These are phyloP conservation scores for Hyposoter didymator DNA, from an alignment of 2,888 invertebrate species.

Conservation along the genomic window DNA sequence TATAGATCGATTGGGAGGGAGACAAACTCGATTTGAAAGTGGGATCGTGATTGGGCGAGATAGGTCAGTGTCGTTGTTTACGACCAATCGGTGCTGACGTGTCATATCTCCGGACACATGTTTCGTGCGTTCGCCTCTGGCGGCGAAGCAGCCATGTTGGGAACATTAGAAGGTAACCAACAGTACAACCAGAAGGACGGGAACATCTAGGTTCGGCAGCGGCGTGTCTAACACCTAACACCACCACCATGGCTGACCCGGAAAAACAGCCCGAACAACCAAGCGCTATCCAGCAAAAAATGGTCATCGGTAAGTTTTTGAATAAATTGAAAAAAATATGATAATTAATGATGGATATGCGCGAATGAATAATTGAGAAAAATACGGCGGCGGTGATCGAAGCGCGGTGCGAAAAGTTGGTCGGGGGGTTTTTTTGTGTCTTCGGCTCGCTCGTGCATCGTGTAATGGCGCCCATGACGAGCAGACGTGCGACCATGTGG, in stretches of 20 bases:
- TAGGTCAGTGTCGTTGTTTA: conserved; percentile 52
- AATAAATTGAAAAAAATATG: background rate
- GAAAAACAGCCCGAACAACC: conserved; percentile 92
- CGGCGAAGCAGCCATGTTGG: conserved; percentile 82
- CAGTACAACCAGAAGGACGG: conserved; percentile 85
- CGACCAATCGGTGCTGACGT: conserved; percentile 72
- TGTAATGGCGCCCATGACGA: conserved; percentile 79
- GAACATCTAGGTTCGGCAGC: conserved; percentile 85
- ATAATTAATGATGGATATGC: background rate
- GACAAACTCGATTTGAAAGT: conserved; percentile 53
- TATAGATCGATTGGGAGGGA: background rate
- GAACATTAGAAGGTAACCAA: conserved; percentile 85
- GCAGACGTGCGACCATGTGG: conserved; percentile 78
- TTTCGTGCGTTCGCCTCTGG: conserved; percentile 77
- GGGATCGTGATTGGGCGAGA: conserved; percentile 64
- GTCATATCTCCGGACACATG: conserved; percentile 71
- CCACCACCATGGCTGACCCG: conserved; percentile 98
- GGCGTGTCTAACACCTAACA: conserved; percentile 86
- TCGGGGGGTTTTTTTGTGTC: conserved; percentile 2
- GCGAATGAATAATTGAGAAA: background rate
- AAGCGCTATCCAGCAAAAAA: conserved; percentile 92
- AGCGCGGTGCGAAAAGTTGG: background rate
- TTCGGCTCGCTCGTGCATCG: conserved; percentile 40
- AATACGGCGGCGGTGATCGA: background rate
- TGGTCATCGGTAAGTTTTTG: conserved; percentile 90